Evolutionary conservation across 2,888 invertebrate species (phyloP).

Genomic region (Orthosia incerta): DNA sequence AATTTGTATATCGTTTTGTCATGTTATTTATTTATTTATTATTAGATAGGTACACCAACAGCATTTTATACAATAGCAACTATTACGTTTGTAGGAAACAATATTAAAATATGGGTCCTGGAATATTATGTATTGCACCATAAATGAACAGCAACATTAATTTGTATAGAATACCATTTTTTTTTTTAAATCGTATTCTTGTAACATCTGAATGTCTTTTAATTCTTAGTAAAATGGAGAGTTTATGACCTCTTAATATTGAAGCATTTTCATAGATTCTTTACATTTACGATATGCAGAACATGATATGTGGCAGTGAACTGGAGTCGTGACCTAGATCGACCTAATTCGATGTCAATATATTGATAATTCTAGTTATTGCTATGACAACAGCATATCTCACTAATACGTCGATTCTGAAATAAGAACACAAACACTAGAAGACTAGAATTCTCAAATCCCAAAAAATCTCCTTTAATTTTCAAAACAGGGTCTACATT

Average conservation of each 20-base stretch:
- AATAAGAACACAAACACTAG: constrained; percentile 28
- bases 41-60: too few relatives aligned
- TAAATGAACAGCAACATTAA: too few relatives aligned
- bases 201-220: background rate
- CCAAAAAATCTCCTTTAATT: background rate
- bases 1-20: too few relatives aligned
- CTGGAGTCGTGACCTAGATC: constrained; percentile 18
- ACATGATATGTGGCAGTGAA: constrained; percentile 27
- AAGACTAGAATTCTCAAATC: constrained; percentile 10
- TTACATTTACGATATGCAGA: constrained; percentile 8
- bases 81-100: too few relatives aligned
- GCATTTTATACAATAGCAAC: too few relatives aligned
- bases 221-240: background rate
- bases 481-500: constrained; percentile 4
- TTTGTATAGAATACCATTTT: too few relatives aligned
- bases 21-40: too few relatives aligned
- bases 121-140: too few relatives aligned
- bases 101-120: too few relatives aligned
- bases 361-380: constrained; percentile 74
- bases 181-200: too few relatives aligned
- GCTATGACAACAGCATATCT: constrained; percentile 77
- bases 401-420: constrained; percentile 79
- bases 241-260: background rate
- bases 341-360: constrained; percentile 20
- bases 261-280: background rate